Base-by-base conservation (phyloP, 2,113 vertebrate genomes). In the Aythya baeri region DNA sequence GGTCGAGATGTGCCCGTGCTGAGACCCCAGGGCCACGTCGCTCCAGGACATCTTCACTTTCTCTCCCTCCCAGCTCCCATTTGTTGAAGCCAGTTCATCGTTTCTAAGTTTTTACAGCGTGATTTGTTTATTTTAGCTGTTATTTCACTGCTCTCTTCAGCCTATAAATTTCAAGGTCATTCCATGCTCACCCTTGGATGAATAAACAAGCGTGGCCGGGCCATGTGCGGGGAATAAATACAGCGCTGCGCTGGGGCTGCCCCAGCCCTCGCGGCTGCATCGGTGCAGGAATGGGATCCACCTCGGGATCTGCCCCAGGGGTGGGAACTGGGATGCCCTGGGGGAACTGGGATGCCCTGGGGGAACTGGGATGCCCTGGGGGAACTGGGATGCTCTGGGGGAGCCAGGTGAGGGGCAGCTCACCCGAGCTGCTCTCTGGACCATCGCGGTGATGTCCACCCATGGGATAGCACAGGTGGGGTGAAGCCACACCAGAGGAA, bases 81-180 rank as follows among this genome's bases (percentile, higher is more conserved):
- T 63, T 91, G 66, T 66, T 84, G 73, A 92, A 95, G 80, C 80
- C 66, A 87, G 88, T 73, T 93, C 91, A 87, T 84, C 68, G 77
- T 55, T 96, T 89, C 94, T 91, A 88, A 90, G 94, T 50, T 93
- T 93, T 97, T 96, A 91, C 87, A 93, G 94, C 73, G 83, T 92
- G 86, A 87, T 94, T 83, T 96, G 94, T 97, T 97, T 97, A 96
- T 94, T 96, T 92, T 93, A 96, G 96, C 71, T 94, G 94, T 86
- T 94, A 89, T 94, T 95, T 94, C 85, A 91, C 82, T 61, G 94
- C 29, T 94, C 93, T 94, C 91, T 77, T 96, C 96, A 94, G 96
- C 83, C 96, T 95, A 94, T 97, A 96, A 97, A 97, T 97, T 94
- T 94, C 95, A 96, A 97, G 97, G 97, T 96, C 96, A 94, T 76